Evolutionary conservation across 2,888 invertebrate genomes (phyloP), one percentile per base, ranked within the genome.

Genomic region (Orthosia gothica): DNA sequence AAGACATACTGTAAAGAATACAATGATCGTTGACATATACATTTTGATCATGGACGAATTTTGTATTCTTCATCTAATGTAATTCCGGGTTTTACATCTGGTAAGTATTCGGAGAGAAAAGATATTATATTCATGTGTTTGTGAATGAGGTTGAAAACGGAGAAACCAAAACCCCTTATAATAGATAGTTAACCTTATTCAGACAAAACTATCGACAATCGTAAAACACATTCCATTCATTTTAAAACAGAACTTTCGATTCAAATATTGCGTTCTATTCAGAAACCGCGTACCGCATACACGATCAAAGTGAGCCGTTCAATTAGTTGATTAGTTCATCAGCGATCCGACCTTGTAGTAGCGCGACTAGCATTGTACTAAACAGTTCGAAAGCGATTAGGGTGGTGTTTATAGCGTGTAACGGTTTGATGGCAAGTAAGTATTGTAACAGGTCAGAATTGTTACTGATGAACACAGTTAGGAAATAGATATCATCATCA

Each of bases 311-410:
- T 49, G 23, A 57, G 63, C 63, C 13, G 18, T 55, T 45, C 32
- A 54, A 72, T 78, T 77, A 77, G 52, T 57, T 50, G 61, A 77
- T 77, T 71, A 72, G 57, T 72, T 13, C 18, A 71, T 66, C 52
- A 47, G 47, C 54, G 78, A 77, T 72, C 47, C 57, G n/a, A 71
- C 59, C 65, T 78, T 72, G 62, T 72, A 49, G 16, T 40, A 40
- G 15, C 13, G 66, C 15, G 11, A 63, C 72, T 63, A 77, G 57
- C 26, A 40, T 20, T 47, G n/a, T 54, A 50, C 61, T 20, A 65
- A 65, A 74, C 57, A 74, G 70, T 40, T 32, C 32, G 32, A 15
- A 45, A 32, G 55, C 52, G 63, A 72, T 67, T 76, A 69, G 23
- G 57, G 18, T 15, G 47, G 58, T 58, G 23, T 55, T 63, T 52